Base-by-base conservation (phyloP, 1,140 invertebrate genomes). In the Megalopta genalis region DNA sequence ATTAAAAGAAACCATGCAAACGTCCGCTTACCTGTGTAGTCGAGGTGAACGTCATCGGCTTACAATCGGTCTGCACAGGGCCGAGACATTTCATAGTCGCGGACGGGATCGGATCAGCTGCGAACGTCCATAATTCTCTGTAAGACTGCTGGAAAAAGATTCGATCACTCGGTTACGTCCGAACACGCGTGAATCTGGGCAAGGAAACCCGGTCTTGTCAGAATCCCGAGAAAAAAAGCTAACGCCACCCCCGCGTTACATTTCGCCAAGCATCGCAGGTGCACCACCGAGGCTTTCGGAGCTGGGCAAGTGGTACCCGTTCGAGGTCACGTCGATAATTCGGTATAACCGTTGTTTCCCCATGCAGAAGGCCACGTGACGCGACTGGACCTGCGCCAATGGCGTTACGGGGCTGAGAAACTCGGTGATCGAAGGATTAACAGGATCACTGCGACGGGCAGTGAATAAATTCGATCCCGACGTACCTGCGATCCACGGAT, bases 81-180 rank as follows among this genome's bases (percentile, higher is more conserved):
- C 32, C 70, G 32, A 70, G 77, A n/a, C 49, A 74, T 27, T 80
- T 86, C 60, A 62, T 75, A 59, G 54, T 18, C n/a, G 65, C 64
- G 14, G 72, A 73, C 18, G 79, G 52, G 5, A 76, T 76, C n/a
- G 77, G 60, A 54, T 66, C 46, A 52, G 81, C 74, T 59, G 62
- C 65, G 32, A 83, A 70, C 10, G 69, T 84, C 85, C 85, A 86
- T 80, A 85, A 65, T 69, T 83, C 73, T 23, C 39, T 66, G 60
- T 71, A 80, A 21, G 83, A 69, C n/a, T 52, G 77, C 85, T 86
- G 76, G 18, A 74, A 74, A 14, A 62, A 77, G 7, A 75, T 46
- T 42, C 2, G 3, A 52, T n/a, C 16, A 39, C 16, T 16, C 16
- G 27, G 21, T 74, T 73, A 66, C 3, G 27, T 46, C 5, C 5